phyloP scores from a whole-genome alignment of 2,113 vertebrate species.

The Hymenochirus boettgeri region DNA sequence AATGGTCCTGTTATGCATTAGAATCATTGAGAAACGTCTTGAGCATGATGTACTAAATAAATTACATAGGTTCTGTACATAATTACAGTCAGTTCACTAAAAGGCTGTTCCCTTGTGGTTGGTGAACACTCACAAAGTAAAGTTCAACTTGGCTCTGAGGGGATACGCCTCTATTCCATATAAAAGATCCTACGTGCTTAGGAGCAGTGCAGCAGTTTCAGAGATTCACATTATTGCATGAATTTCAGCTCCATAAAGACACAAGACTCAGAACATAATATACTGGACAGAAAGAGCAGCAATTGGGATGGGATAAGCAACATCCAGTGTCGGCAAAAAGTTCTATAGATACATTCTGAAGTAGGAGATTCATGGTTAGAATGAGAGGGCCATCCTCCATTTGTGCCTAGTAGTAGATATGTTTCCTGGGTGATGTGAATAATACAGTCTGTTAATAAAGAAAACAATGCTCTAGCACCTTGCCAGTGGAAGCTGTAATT shows the following conservation, averaged over 20 bases:
- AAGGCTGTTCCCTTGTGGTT: constrained; percentile 49
- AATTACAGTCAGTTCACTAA: constrained; percentile 65
- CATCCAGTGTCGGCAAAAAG: constrained; percentile 38
- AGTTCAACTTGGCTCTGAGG: constrained; percentile 26
- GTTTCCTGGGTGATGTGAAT: constrained; percentile 4
- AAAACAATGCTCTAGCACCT: constrained; percentile 30
- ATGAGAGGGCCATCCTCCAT: constrained; percentile 13
- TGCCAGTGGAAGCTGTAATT: constrained; percentile 15
- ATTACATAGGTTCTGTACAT: constrained; percentile 79
- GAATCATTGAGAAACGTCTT: constrained; percentile 22
- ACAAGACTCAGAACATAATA: constrained; percentile 14
- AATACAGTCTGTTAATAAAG: constrained; percentile 18
- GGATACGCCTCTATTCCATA: not conserved
- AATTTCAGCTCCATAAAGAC: constrained; percentile 22
- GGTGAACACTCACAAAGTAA: constrained; percentile 22
- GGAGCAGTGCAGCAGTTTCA: constrained; percentile 10
- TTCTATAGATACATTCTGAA: constrained; percentile 27
- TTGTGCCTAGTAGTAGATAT: constrained; percentile 4
- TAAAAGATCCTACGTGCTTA: constrained; percentile 21
- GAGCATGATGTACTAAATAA: constrained; percentile 58
- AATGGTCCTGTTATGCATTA: constrained; percentile 53
- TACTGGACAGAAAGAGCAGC: constrained; percentile 14
- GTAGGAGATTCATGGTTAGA: constrained; percentile 10
- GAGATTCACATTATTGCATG: constrained; percentile 41
- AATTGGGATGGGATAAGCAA: constrained; percentile 15